A percentile compares a stretch with the other conserved stretches of the same genome.
These are phyloP conservation scores for Gavia stellata DNA, from an alignment of 2,113 vertebrate genomes.

Conservation along the genomic window DNA sequence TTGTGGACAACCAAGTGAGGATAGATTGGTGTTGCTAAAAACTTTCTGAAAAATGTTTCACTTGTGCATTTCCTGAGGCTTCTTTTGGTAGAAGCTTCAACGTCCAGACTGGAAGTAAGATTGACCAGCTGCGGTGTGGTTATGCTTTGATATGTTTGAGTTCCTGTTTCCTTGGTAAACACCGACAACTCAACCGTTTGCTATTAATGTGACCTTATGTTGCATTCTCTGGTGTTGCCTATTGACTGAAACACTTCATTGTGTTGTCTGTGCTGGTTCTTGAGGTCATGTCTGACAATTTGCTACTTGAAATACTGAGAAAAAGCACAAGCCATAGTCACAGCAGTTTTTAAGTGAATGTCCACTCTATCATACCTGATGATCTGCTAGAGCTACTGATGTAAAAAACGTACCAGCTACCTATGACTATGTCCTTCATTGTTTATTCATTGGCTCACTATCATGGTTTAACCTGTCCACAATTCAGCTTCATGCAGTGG, in stretches of 20 bases:
- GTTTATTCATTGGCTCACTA: neutral
- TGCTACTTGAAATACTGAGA: neutral
- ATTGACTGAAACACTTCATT: neutral
- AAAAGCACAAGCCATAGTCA: neutral
- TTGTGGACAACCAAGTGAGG: neutral
- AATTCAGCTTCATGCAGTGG: rapidly evolving
- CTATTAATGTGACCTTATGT: neutral
- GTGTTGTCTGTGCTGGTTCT: neutral
- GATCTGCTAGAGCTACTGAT: neutral
- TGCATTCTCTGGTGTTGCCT: neutral
- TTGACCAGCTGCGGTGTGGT: neutral
- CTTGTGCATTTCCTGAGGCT: neutral
- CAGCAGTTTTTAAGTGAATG: neutral
- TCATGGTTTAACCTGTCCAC: neutral
- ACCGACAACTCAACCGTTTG: neutral
- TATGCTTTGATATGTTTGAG: neutral
- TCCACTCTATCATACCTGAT: neutral
- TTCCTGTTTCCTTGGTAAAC: neutral
- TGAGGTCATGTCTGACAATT: neutral
- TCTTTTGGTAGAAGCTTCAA: neutral
- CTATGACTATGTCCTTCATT: neutral
- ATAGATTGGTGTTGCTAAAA: neutral
- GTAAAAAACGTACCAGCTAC: neutral
- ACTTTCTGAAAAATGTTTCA: neutral
- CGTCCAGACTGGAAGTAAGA: neutral